phyloP scores from a whole-genome alignment of 2,888 invertebrate species.

The Diplazon laetatorius region DNA sequence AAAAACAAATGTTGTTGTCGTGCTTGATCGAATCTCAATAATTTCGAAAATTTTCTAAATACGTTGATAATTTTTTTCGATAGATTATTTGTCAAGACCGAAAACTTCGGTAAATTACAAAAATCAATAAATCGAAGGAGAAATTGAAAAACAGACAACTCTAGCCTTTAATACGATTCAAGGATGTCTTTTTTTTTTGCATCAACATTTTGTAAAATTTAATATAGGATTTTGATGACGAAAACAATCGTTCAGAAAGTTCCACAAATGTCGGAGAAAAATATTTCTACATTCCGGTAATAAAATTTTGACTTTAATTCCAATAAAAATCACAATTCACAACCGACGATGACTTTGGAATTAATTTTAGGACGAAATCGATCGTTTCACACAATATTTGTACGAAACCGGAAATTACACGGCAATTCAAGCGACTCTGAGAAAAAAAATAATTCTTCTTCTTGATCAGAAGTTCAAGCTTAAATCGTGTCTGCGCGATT shows the following conservation, averaged over 20 bases:
- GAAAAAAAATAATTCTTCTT: constrained; percentile 70
- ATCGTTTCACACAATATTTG: constrained; percentile 73
- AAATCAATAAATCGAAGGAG: too few species aligned
- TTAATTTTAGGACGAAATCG: constrained; percentile 74
- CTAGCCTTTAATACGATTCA: too few species aligned
- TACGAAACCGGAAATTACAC: constrained; percentile 73
- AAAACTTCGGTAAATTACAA: too few species aligned
- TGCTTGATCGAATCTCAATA: too few species aligned
- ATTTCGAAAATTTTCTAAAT: neutral
- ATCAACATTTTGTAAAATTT: neutral
- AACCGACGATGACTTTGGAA: too few species aligned
- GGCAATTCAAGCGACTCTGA: constrained; percentile 68
- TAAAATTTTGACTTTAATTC: neutral
- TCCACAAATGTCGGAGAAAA: neutral
- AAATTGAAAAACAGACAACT: too few species aligned
- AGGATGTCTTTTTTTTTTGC: too few species aligned
- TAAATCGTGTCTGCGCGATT: constrained; percentile 58
- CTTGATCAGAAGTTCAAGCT: constrained; percentile 75
- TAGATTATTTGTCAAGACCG: too few species aligned
- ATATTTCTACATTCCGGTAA: constrained; percentile 59
- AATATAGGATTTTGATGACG: constrained; percentile 66
- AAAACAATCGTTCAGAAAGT: constrained; percentile 24
- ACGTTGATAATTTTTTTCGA: too few species aligned
- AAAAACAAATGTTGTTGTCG: too few species aligned
- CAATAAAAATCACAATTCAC: constrained; percentile 1